A percentile compares a stretch with the other conserved stretches of the same genome.
phyloP scores from a whole-genome alignment of 2,113 vertebrate species.

The Gymnarchus niloticus region DNA sequence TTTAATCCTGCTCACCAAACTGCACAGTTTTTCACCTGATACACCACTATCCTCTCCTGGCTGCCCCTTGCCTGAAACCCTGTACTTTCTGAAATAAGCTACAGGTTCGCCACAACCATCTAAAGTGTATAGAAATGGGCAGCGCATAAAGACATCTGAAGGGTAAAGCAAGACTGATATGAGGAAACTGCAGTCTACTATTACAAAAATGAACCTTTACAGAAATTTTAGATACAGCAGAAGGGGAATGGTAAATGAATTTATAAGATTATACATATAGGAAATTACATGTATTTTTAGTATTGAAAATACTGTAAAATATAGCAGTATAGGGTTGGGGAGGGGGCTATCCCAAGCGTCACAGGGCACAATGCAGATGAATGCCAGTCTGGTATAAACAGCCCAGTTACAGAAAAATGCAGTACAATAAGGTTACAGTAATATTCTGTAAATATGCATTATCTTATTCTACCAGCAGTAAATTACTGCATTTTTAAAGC shows the following conservation, averaged over 20 bases:
- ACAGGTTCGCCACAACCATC: not conserved
- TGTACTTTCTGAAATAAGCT: not conserved
- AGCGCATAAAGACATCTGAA: no score
- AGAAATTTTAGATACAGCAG: no score
- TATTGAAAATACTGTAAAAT: not conserved
- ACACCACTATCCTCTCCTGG: not conserved
- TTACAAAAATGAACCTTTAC: not conserved
- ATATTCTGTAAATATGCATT: not conserved
- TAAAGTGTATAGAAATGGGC: not conserved
- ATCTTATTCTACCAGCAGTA: not conserved
- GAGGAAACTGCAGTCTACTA: not conserved
- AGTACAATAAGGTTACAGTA: not conserved
- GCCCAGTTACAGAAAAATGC: not conserved
- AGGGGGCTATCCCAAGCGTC: not conserved
- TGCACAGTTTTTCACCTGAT: no score
- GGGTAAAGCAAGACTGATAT: not conserved
- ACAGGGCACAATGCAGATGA: no score
- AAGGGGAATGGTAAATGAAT: not conserved
- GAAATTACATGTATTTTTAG: not conserved
- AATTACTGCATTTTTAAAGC: not conserved
- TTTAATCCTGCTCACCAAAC: no score
- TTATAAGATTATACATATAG: not conserved
- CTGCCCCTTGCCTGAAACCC: not conserved
- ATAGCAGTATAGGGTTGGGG: not conserved
- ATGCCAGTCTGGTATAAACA: not conserved